phyloP scores from a whole-genome alignment of 2,888 invertebrate species.

The Tiliacea citrago region DNA sequence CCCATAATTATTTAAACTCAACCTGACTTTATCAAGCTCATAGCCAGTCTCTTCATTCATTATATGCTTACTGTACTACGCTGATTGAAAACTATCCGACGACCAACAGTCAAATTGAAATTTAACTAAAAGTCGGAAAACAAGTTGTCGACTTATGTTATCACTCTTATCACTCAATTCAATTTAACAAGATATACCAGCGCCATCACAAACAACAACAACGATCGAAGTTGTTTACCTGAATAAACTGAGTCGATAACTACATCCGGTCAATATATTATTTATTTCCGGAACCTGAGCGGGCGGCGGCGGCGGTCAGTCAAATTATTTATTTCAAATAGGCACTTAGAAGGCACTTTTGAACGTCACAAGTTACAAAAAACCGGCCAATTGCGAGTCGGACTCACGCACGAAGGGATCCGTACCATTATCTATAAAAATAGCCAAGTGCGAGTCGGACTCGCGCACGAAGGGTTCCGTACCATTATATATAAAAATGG shows the following conservation, averaged over 20 bases:
- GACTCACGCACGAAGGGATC: too few relatives aligned
- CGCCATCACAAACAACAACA: conserved; percentile 23
- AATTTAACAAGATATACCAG: conserved; percentile 12
- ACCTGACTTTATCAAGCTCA: background rate
- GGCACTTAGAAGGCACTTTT: too few relatives aligned
- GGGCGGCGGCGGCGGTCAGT: conserved; percentile 28
- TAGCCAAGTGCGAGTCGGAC: too few relatives aligned
- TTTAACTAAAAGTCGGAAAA: background rate
- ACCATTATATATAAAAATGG: too few relatives aligned
- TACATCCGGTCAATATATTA: conserved; percentile 21
- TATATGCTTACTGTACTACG: background rate
- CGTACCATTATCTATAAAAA: too few relatives aligned
- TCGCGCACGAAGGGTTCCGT: too few relatives aligned
- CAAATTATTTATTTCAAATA: too few relatives aligned
- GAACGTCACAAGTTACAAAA: too few relatives aligned
- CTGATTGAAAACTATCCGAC: background rate
- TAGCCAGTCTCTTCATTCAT: background rate
- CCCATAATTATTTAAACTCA: background rate
- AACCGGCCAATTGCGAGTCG: too few relatives aligned
- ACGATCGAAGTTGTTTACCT: conserved; percentile 29
- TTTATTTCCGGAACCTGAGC: conserved; percentile 34
- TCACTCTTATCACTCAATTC: conserved; percentile 4
- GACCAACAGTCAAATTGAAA: background rate
- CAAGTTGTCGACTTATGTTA: conserved; percentile 3
- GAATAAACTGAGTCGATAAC: conserved; percentile 21